These are phyloP conservation scores for Phoxinus dragarum DNA, from an alignment of 2,797 vertebrate genomes.

Conservation along the genomic window DNA sequence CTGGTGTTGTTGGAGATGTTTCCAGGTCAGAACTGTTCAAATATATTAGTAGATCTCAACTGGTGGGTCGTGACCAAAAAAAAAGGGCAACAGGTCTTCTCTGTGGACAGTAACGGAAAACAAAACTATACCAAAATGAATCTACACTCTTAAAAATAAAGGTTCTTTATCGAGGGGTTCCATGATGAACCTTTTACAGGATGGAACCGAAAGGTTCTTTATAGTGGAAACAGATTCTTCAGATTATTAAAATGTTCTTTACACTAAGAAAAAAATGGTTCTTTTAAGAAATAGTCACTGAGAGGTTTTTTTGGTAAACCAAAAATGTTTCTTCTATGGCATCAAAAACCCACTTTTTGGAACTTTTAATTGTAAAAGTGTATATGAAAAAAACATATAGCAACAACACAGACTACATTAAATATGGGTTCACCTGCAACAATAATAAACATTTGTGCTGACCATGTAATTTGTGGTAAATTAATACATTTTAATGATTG, in stretches of 20 bases:
- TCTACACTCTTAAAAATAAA: neutral
- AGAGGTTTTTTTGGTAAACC: neutral
- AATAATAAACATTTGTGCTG: neutral
- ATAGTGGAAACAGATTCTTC: neutral
- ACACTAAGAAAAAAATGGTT: neutral
- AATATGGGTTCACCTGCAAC: neutral
- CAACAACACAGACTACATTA: neutral
- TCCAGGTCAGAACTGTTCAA: slow-evolving; percentile 1
- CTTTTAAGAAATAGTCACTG: neutral
- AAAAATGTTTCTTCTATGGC: neutral
- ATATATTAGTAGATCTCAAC: neutral
- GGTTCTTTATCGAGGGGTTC: neutral
- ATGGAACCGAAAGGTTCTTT: neutral
- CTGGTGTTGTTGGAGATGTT: neutral
- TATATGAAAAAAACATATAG: neutral
- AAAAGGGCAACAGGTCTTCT: neutral
- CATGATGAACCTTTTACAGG: neutral
- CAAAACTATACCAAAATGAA: neutral
- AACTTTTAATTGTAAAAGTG: neutral
- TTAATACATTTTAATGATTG: neutral
- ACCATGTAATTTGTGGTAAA: neutral
- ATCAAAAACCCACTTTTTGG: neutral
- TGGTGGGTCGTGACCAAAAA: neutral
- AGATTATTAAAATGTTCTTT: neutral
- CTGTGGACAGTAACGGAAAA: neutral